Conservation (phyloP, 2,797 vertebrate genomes). For the Chiroxiphia lanceolata region DNA sequence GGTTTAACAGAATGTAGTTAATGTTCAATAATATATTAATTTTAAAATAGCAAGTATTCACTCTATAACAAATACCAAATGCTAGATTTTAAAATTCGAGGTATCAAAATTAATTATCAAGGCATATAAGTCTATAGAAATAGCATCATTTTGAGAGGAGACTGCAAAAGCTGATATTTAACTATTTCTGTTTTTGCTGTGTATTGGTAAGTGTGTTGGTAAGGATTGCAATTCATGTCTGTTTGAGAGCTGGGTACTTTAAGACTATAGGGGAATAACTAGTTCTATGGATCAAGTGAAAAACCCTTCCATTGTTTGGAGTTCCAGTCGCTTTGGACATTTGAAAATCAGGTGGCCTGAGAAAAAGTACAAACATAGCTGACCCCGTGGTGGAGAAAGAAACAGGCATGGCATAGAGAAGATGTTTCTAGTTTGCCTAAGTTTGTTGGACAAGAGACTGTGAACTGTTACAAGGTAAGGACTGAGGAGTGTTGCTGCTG, state of each 20-base stretch:
- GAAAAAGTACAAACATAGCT: background rate
- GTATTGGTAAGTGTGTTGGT: background rate
- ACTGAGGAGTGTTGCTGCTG: background rate
- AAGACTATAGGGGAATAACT: background rate
- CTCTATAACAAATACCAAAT: background rate
- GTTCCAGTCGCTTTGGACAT: background rate
- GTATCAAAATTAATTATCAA: background rate
- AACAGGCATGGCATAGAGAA: background rate
- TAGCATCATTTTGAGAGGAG: background rate
- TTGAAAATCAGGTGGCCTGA: background rate
- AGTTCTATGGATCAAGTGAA: background rate
- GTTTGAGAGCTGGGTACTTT: background rate
- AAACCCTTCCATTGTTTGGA: background rate
- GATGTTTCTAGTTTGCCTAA: background rate
- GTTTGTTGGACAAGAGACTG: background rate
- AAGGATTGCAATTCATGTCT: background rate
- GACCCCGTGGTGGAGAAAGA: background rate
- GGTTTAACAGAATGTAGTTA: background rate
- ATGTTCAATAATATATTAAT: background rate
- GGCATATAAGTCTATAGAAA: background rate
- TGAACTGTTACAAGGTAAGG: background rate
- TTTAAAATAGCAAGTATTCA: background rate
- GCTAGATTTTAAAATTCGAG: background rate
- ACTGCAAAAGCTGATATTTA: background rate
- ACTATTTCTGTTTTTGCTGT: background rate